Base-by-base conservation (phyloP, 2,888 invertebrate genomes). In the Campaea margaritaria region DNA sequence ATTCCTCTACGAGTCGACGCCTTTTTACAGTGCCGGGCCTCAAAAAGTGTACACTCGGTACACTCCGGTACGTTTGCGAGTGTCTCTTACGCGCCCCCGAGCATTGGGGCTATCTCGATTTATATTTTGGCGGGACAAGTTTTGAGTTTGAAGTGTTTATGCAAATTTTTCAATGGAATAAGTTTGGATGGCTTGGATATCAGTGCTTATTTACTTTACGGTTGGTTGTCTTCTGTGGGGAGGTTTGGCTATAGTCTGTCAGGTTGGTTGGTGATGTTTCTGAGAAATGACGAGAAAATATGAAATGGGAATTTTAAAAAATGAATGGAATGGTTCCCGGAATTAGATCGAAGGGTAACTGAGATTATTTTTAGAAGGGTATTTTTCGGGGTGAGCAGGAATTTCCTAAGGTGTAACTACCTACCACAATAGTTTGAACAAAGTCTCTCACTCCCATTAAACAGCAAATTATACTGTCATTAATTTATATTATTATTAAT, bases 1-100 rank as follows among this genome's bases (percentile, higher is more conserved):
- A 67, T 72, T 62, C 64, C 67, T 57, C 48, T 64, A 58, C 48
- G 41, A 55, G 53, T 56, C 41, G 53, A 47, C 59, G 55, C 62
- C 58, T 63, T 65, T 65, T 53, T 69, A 58, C 62, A 53, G 41
- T 62, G 48, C 38, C 45, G 54, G 31, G 53, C 52, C 59, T n/a
- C 31, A 38, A 61, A 57, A 62, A 51, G 45, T 52, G 16, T 47
- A 56, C 44, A 46, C 43, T 43, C 15, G 13, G 34, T 13, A 46
- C n/a, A 49, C 13, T 41, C 34, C 15, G 28, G 15, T 34, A 34
- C 46, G 10, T 9, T 45, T 45, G 14, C 45, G 15, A 34, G 46
- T 43, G 12, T 12, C 46, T 15, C 34, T 34, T 13, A 27, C 44
- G 28, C 27, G 41, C 21, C 41, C 21, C 50, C 27, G 39, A 21